Base-by-base conservation (phyloP, 2,797 vertebrate genomes). In the Spondyliosoma cantharus region DNA sequence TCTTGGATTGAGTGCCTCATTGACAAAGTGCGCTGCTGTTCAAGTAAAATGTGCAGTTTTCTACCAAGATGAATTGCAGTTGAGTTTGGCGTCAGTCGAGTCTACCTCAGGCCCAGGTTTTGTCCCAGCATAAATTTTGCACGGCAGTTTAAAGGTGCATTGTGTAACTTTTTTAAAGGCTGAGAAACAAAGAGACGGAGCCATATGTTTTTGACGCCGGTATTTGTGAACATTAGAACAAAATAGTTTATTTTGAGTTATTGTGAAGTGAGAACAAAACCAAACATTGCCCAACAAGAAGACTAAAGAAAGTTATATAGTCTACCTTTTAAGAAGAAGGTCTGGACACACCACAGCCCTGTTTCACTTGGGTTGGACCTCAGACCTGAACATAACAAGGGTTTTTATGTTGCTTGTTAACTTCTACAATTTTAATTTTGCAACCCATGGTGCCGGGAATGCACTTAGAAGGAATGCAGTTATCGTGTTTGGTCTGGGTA, bases 361-460 rank as follows among this genome's bases (percentile, higher is more conserved):
- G 24, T 11, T n/a, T 15, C 15, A 16, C 50, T 16, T 60, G 37
- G 56, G 29, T 53, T 17, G 29, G 32, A 56, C 61, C 20, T 62
- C 53, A 46, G 66, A 75, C 27, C 42, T 64, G 43, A 81, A 56
- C 58, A 64, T 45, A 57, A 76, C 45, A 74, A n/a, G 14, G 24
- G 16, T 54, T 37, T 81, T 85, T 59, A 78, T 81, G 65, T 71
- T 67, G 27, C 70, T 76, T 74, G 49, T 72, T 76, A 73, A 76
- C 43, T 60, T 54, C 46, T 69, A 9, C 48, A 69, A 3, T 74
- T 77, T 50, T 16, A 64, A 46, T 70, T 69, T 68, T 82, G 52
- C 0, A 9, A 70, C 62, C 27, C 68, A 60, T 64, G 57, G 24
- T 75, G 45, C 60, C n/a, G 37, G 16, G 63, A 49, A 32, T 43